phyloP scores from a whole-genome alignment of 2,113 vertebrate species.

The Sitta europaea region DNA sequence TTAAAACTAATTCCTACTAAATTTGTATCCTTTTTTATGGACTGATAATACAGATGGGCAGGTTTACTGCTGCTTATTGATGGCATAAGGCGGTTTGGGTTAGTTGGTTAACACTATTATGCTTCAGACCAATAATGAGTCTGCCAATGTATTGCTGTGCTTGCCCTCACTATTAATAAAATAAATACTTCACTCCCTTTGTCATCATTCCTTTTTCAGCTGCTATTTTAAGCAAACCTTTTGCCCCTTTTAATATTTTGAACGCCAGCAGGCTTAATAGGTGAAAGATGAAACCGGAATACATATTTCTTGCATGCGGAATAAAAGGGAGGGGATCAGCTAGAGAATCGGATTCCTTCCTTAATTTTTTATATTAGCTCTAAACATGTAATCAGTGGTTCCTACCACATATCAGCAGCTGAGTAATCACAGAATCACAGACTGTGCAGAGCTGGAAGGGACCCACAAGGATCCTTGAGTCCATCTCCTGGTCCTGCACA shows the following conservation, averaged over 20 bases:
- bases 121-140: background rate
- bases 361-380: background rate
- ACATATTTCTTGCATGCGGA: background rate
- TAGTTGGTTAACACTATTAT: background rate
- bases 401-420: background rate
- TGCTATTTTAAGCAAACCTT: background rate
- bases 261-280: background rate
- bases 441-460: background rate
- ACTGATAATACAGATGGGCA: background rate
- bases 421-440: background rate
- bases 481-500: background rate
- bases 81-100: background rate
- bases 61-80: background rate
- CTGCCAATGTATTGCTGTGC: background rate
- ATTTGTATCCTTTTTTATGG: background rate
- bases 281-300: background rate
- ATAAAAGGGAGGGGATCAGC: background rate
- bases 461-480: fast-evolving
- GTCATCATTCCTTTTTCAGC: background rate
- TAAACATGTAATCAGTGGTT: background rate
- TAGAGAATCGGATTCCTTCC: background rate
- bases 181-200: background rate
- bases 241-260: background rate
- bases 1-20: background rate
- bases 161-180: background rate